Conservation (phyloP, 2,888 invertebrate species). For the Tenodera sinensis region DNA sequence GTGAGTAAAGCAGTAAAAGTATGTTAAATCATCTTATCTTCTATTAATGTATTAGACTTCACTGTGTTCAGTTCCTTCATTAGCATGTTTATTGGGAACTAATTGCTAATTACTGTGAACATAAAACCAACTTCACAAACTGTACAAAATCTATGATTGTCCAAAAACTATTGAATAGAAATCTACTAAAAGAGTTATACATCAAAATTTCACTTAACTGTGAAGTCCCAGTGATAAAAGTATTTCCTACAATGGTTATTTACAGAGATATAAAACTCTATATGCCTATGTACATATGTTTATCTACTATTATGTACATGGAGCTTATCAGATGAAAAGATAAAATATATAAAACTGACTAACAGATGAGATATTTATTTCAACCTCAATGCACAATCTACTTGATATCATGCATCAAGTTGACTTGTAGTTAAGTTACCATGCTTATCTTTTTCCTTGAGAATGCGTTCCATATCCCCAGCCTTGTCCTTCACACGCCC, state of each 20-base stretch:
- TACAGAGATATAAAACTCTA: background rate
- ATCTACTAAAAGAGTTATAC: background rate
- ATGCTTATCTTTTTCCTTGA: conserved; percentile 91
- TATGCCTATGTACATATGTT: background rate
- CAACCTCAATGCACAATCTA: background rate
- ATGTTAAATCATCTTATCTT: no score
- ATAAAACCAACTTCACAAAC: no score
- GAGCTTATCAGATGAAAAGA: background rate
- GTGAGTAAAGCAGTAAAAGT: no score
- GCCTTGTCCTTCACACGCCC: conserved; percentile 96
- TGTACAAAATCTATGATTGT: no score
- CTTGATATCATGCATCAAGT: background rate
- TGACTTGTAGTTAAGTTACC: conserved; percentile 48
- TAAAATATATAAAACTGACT: background rate
- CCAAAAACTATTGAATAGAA: no score
- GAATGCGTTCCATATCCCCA: conserved; percentile 84
- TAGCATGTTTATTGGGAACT: no score
- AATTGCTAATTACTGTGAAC: no score
- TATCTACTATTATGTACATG: background rate
- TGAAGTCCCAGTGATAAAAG: background rate
- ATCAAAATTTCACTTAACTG: background rate
- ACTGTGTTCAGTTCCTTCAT: no score
- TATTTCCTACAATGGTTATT: background rate
- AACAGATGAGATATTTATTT: background rate
- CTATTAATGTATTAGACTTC: no score